Percentiles rank a stretch among this genome's conserved stretches.
Evolutionary conservation across 1,140 invertebrate species (phyloP).

Genomic region (Liolophura sinensis): DNA sequence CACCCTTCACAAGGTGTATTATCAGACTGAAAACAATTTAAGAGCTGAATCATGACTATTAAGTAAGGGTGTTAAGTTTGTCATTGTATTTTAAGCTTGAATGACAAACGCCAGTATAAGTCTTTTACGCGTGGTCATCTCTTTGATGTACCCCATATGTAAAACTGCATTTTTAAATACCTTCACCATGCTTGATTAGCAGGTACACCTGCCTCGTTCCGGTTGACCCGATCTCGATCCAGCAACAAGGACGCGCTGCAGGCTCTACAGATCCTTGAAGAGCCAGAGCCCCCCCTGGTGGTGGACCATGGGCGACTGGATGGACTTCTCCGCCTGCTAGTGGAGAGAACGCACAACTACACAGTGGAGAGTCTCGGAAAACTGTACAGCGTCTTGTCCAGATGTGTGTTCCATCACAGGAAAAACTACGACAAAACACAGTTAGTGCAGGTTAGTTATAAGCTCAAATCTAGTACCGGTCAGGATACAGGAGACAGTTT

Average conservation of each 20-base stretch:
- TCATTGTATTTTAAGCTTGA: too few species aligned
- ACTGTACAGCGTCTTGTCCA: conserved; percentile 50
- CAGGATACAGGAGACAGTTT: too few species aligned
- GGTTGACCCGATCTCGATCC: conserved; percentile 25
- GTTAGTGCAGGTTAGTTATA: conserved; percentile 44
- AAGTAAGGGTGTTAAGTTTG: too few species aligned
- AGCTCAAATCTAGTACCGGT: too few species aligned
- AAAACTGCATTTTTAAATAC: not conserved
- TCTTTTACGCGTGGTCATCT: too few species aligned
- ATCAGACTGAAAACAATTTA: too few species aligned
- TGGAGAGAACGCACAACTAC: conserved; percentile 43
- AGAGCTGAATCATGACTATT: too few species aligned
- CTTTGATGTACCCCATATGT: too few species aligned
- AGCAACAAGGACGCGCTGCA: conserved; percentile 28
- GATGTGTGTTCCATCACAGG: conserved; percentile 48
- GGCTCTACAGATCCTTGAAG: conserved; percentile 28
- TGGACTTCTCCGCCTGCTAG: conserved; percentile 38
- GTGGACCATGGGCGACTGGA: conserved; percentile 32
- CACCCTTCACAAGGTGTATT: too few species aligned
- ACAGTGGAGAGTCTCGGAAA: conserved; percentile 51
- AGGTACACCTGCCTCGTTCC: conserved; percentile 18
- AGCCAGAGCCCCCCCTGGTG: conserved; percentile 15
- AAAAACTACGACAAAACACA: conserved; percentile 43
- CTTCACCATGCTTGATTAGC: not conserved
- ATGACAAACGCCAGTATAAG: too few species aligned